Evolutionary conservation across 2,888 invertebrate genomes (phyloP).

Genomic region (Idaea dimidiata): DNA sequence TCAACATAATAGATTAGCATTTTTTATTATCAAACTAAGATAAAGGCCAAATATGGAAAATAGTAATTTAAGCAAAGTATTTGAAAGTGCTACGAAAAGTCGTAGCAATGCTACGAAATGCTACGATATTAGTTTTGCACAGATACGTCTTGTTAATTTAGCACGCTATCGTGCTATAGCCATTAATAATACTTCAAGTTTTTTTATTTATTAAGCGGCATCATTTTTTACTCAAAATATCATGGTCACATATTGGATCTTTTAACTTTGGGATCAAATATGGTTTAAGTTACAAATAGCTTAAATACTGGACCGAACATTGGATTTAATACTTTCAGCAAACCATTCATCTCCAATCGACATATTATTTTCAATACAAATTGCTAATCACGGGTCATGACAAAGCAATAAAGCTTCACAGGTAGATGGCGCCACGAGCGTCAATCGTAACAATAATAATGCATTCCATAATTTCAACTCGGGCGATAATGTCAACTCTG

Average conservation of each 20-base stretch:
- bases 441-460: too few species aligned
- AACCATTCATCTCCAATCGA: too few species aligned
- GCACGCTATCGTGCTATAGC: not conserved
- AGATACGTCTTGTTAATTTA: not conserved
- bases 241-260: not conserved
- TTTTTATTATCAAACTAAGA: not conserved
- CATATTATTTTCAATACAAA: too few species aligned
- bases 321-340: too few species aligned
- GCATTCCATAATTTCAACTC: too few species aligned
- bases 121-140: slow-evolving; percentile 42
- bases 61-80: slow-evolving; percentile 8
- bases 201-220: not conserved
- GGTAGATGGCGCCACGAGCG: too few species aligned
- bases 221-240: not conserved
- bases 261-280: too few species aligned
- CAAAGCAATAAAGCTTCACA: too few species aligned
- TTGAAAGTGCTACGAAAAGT: slow-evolving; percentile 47
- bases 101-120: slow-evolving; percentile 67
- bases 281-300: too few species aligned
- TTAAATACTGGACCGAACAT: too few species aligned
- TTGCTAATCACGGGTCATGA: too few species aligned
- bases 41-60: not conserved
- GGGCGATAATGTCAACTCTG: too few species aligned
- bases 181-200: not conserved
- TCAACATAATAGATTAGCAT: not conserved